Percentiles rank a stretch among this genome's conserved stretches.
These are phyloP conservation scores for Gobio gobio DNA, from an alignment of 2,113 vertebrate species.

Conservation along the genomic window DNA sequence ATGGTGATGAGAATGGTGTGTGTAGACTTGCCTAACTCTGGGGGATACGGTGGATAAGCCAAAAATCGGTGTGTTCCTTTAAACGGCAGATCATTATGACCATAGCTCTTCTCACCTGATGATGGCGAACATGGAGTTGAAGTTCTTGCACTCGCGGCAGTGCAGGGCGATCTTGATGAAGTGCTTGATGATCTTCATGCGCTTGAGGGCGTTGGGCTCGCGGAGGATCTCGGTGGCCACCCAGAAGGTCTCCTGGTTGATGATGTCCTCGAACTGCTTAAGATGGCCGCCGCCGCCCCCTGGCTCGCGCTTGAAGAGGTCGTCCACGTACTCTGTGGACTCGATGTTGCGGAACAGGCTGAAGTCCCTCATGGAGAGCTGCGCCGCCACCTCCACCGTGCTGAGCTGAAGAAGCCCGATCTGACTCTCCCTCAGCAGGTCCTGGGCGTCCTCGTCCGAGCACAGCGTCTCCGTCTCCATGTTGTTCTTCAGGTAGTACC, in stretches of 20 bases:
- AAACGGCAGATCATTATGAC: too few relatives aligned
- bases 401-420: slow-evolving; percentile 93
- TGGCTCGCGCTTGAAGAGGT: slow-evolving; percentile 89
- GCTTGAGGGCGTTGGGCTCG: slow-evolving; percentile 89
- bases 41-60: too few relatives aligned
- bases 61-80: too few relatives aligned
- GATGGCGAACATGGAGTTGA: slow-evolving; percentile 98
- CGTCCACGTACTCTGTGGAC: slow-evolving; percentile 94
- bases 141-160: slow-evolving; percentile 97
- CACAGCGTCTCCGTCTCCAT: slow-evolving; percentile 97
- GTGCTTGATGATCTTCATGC: slow-evolving; percentile 97
- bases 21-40: too few relatives aligned
- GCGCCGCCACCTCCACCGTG: slow-evolving; percentile 94
- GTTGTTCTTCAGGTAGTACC: slow-evolving; percentile 98
- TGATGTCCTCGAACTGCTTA: slow-evolving; percentile 93
- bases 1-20: too few relatives aligned
- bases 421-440: slow-evolving; percentile 92
- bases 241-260: slow-evolving; percentile 98
- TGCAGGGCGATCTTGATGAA: slow-evolving; percentile 97
- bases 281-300: slow-evolving; percentile 80
- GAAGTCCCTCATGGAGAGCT: slow-evolving; percentile 96
- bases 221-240: slow-evolving; percentile 93
- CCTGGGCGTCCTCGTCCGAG: slow-evolving; percentile 95
- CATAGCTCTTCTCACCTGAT: too few relatives aligned
- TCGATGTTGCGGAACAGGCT: slow-evolving; percentile 94